Percentiles rank a stretch among this genome's conserved stretches.
These are phyloP conservation scores for Tolypeutes matacus DNA, from an alignment of 2,797 vertebrate genomes.

Conservation along the genomic window DNA sequence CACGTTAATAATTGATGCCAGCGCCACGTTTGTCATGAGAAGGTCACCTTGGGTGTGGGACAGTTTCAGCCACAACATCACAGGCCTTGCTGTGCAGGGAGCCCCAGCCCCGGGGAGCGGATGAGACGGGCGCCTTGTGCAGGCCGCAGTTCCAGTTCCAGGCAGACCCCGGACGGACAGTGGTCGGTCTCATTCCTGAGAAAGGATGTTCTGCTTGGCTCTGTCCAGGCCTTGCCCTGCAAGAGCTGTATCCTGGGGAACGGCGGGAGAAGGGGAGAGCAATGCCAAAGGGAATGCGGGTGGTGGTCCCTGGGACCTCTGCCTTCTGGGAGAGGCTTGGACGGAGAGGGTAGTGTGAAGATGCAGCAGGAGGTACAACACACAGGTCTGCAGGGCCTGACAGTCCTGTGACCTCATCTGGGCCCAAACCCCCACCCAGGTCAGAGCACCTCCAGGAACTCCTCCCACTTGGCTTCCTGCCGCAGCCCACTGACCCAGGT, in stretches of 20 bases:
- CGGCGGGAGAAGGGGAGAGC: neutral
- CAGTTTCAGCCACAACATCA: neutral
- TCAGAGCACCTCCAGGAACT: neutral
- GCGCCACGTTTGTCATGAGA: conserved; percentile 7
- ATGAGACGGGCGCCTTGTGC: fast-evolving
- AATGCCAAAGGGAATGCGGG: neutral
- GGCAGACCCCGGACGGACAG: fast-evolving
- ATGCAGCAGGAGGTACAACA: fast-evolving
- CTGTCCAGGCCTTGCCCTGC: neutral
- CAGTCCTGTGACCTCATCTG: neutral
- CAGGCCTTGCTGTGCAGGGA: neutral
- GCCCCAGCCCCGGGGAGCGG: fast-evolving
- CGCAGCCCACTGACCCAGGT: fast-evolving
- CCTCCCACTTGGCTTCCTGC: fast-evolving
- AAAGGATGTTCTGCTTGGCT: fast-evolving
- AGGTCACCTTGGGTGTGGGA: conserved; percentile 82
- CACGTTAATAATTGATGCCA: conserved; percentile 74
- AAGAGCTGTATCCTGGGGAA: neutral
- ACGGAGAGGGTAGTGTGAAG: neutral
- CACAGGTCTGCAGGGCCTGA: fast-evolving
- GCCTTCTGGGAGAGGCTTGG: neutral
- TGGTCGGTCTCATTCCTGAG: neutral
- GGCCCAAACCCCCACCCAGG: fast-evolving
- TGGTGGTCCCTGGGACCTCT: neutral
- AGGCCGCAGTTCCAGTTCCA: neutral